A percentile compares a stretch with the other conserved stretches of the same genome.
Evolutionary conservation across 2,113 vertebrate species (phyloP).

Genomic region (Apistogramma diplotaenia): DNA sequence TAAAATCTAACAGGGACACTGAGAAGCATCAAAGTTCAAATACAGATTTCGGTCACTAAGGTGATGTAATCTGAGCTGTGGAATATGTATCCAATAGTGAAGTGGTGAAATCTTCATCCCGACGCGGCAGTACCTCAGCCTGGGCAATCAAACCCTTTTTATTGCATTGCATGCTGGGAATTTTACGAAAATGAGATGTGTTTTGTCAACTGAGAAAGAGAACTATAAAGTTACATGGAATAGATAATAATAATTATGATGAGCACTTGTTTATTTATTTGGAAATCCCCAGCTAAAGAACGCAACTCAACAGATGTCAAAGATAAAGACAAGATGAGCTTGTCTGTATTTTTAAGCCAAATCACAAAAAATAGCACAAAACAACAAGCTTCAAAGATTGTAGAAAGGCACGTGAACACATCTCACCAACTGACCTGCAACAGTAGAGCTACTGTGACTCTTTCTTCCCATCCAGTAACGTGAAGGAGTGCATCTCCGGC

Average conservation of each 20-base stretch:
- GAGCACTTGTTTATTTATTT: background rate
- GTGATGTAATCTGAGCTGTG: background rate
- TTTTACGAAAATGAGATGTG: too few relatives aligned
- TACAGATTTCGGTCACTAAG: background rate
- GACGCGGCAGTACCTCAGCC: too few relatives aligned
- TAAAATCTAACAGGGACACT: background rate
- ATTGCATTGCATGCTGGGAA: too few relatives aligned
- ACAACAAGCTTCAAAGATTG: background rate
- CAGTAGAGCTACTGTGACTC: background rate
- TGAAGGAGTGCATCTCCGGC: background rate
- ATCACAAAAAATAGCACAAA: background rate
- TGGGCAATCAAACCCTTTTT: too few relatives aligned
- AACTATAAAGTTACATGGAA: background rate
- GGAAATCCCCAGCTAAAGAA: background rate
- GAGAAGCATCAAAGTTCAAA: too few relatives aligned
- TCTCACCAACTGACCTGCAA: background rate
- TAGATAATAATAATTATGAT: background rate
- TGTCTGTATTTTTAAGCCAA: background rate
- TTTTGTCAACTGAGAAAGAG: too few relatives aligned
- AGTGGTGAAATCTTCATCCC: too few relatives aligned
- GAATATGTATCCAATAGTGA: background rate
- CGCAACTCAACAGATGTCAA: background rate
- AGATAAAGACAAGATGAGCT: background rate
- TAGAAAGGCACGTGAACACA: background rate
- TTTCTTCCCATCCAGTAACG: background rate